A percentile compares a stretch with the other conserved stretches of the same genome.
Evolutionary conservation across 1,140 invertebrate species (phyloP).

Genomic region (Papilio dardanus): DNA sequence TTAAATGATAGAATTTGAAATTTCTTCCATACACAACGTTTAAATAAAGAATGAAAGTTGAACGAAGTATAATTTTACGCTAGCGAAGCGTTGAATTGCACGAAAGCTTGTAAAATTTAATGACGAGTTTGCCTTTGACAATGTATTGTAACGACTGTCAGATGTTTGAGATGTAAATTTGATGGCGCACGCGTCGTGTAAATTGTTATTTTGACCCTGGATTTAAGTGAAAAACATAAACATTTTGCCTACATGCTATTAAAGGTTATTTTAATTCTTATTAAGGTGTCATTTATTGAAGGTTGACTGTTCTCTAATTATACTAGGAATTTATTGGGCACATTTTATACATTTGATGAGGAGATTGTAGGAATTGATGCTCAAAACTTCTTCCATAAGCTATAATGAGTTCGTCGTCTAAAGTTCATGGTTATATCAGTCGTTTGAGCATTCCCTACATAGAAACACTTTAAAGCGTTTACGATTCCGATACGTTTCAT

Average conservation of each 20-base stretch:
- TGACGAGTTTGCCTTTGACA: neutral
- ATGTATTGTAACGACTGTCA: neutral
- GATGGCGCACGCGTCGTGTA: neutral
- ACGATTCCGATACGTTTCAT: neutral
- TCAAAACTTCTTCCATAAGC: too few relatives aligned
- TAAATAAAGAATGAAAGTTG: neutral
- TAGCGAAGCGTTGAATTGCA: neutral
- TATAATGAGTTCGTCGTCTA: neutral
- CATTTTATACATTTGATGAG: too few relatives aligned
- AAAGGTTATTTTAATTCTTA: too few relatives aligned
- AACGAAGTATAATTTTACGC: conserved; percentile 10
- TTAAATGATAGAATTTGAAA: neutral
- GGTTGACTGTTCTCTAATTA: neutral
- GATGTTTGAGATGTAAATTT: neutral
- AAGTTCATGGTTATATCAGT: neutral
- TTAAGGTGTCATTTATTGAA: neutral
- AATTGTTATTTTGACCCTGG: conserved; percentile 1
- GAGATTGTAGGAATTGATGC: too few relatives aligned
- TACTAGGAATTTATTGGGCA: too few relatives aligned
- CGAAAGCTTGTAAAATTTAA: conserved; percentile 16
- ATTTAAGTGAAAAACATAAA: neutral
- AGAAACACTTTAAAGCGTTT: neutral
- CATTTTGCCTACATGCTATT: neutral
- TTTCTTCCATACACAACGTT: neutral
- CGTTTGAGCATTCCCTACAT: neutral